Conservation (phyloP, 2,113 vertebrate species). For the Copsychus sechellarum region DNA sequence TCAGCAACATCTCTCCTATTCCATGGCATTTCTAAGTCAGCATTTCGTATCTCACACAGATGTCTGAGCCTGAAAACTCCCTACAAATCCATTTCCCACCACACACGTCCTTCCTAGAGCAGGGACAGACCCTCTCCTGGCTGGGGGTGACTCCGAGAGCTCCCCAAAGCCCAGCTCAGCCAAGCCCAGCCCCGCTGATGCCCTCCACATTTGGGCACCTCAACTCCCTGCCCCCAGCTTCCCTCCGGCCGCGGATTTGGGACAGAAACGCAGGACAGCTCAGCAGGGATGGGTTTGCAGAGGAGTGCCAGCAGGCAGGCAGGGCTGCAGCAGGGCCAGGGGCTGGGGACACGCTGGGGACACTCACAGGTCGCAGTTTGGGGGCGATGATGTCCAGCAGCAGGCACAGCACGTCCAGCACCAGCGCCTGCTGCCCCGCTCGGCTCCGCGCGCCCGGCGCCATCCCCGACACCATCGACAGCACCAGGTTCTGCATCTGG, state of each 20-base stretch:
- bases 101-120: fast-evolving
- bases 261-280: fast-evolving
- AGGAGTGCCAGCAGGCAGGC: too few relatives aligned
- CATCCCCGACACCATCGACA: constrained; percentile 82
- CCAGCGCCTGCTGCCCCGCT: constrained; percentile 70
- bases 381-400: constrained; percentile 91
- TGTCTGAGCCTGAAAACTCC: too few relatives aligned
- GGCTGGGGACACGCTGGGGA: not conserved
- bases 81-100: too few relatives aligned
- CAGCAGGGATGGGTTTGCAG: fast-evolving
- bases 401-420: constrained; percentile 86
- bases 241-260: fast-evolving
- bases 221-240: fast-evolving
- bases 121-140: too few relatives aligned
- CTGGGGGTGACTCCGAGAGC: not conserved
- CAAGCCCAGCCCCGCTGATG: not conserved
- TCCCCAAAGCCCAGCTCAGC: not conserved
- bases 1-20: too few relatives aligned
- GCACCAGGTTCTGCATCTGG: constrained; percentile 79
- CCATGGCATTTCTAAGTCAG: too few relatives aligned
- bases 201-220: fast-evolving
- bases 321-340: not conserved
- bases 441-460: constrained; percentile 76
- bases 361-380: constrained; percentile 85
- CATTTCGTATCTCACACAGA: too few relatives aligned